Conservation (phyloP, 2,888 invertebrate species). For the Exocentrus adspersus region DNA sequence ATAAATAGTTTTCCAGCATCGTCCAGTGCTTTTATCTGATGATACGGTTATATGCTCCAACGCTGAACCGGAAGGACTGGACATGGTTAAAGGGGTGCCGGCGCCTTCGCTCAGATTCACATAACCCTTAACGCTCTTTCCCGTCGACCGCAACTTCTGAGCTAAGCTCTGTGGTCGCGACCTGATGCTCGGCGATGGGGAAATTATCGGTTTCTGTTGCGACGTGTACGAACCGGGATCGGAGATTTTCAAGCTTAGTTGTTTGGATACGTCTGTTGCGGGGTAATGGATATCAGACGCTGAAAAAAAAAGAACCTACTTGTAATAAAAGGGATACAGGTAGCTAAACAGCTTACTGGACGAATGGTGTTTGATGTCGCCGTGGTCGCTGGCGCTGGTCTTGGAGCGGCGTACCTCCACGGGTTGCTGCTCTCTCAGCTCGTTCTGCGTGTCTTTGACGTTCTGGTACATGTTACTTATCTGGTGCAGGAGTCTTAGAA, state of each 20-base stretch:
- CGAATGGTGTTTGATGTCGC: constrained; percentile 70
- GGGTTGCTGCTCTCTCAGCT: constrained; percentile 79
- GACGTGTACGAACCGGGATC: constrained; percentile 60
- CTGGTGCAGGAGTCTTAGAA: constrained; percentile 91
- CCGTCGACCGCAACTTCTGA: constrained; percentile 85
- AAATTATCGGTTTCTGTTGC: constrained; percentile 62
- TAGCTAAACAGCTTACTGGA: constrained; percentile 64
- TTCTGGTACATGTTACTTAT: constrained; percentile 98
- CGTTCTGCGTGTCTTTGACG: constrained; percentile 93
- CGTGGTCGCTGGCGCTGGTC: constrained; percentile 61
- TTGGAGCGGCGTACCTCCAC: constrained; percentile 61
- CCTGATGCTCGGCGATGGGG: constrained; percentile 68
- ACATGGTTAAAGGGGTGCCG: constrained; percentile 74
- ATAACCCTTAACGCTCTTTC: constrained; percentile 72
- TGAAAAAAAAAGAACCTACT: constrained; percentile 48
- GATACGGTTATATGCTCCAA: constrained; percentile 65
- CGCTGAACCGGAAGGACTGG: constrained; percentile 71
- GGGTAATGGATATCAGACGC: constrained; percentile 74
- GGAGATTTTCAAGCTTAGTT: constrained; percentile 61
- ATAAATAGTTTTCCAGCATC: constrained; percentile 96
- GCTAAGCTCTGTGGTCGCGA: constrained; percentile 87
- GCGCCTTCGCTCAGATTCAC: constrained; percentile 83
- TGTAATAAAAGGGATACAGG: background rate
- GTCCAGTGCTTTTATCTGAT: constrained; percentile 66
- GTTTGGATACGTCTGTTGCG: constrained; percentile 65